These are phyloP conservation scores for Ennomos quercinarius DNA, from an alignment of 2,888 invertebrate species.

Conservation along the genomic window DNA sequence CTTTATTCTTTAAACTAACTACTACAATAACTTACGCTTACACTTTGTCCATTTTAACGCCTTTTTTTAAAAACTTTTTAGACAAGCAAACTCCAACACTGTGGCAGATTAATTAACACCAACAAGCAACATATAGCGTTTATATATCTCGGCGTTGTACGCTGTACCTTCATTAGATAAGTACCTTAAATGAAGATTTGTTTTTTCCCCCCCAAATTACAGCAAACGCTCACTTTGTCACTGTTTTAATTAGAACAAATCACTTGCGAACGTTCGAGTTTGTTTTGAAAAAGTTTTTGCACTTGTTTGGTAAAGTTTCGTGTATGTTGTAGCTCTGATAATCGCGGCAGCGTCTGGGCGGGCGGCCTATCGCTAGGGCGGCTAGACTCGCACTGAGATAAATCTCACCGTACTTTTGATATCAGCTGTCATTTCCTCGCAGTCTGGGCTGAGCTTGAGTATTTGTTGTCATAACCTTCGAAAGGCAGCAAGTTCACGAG, in stretches of 20 bases:
- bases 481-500: too few relatives aligned
- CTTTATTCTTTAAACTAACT: too few relatives aligned
- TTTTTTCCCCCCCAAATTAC: conserved; percentile 7
- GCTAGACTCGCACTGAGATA: conserved; percentile 45
- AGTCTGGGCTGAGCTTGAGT: too few relatives aligned
- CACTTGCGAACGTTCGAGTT: background rate
- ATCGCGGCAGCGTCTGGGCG: conserved; percentile 27
- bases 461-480: too few relatives aligned
- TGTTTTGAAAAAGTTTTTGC: conserved; percentile 1
- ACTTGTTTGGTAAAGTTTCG: background rate
- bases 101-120: conserved; percentile 6
- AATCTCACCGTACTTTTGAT: background rate
- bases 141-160: background rate
- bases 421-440: background rate
- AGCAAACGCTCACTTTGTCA: conserved; percentile 12
- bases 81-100: background rate
- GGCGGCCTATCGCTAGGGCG: conserved; percentile 49
- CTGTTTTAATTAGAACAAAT: conserved; percentile 12
- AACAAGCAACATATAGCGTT: conserved; percentile 3
- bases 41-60: too few relatives aligned
- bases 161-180: conserved; percentile 21
- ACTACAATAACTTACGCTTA: too few relatives aligned
- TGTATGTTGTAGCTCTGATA: background rate
- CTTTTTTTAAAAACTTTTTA: background rate
- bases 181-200: conserved; percentile 29